Base-by-base conservation (phyloP, 2,888 invertebrate genomes). In the Napeogenes inachia region DNA sequence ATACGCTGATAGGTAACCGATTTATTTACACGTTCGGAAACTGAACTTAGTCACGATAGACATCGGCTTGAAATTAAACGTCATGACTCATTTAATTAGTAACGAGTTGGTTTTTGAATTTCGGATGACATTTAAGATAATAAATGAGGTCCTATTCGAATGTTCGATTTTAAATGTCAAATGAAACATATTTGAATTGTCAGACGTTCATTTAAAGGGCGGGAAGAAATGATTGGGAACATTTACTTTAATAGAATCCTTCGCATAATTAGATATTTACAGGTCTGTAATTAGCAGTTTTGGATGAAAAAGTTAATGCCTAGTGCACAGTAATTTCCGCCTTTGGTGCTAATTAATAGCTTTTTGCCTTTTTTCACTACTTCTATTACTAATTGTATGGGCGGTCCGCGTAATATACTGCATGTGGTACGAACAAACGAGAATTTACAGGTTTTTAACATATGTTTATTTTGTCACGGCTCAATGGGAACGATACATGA, bases 1-100 rank as follows among this genome's bases (percentile, higher is more conserved):
- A 73, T 75, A 82, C 72, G 81, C 73, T 78, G 79, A 84, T 79
- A 75, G 79, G 73, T 78, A 75, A 73, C 76, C 77, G 77, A 84
- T 83, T 83, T 81, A 80, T 82, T 75, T 70, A 74, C 69, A 71
- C 68, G 65, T 65, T 71, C 69, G 69, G 72, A 72, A 75, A 77
- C 75, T 69, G 73, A 74, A 68, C 65, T 58, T 65, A 72, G 76
- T 71, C 76, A 78, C 76, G 76, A 74, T 70, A 73, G 57, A 66
- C 68, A 73, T 71, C 65, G 70, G 68, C 69, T 69, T 66, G 61
- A 65, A 67, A 70, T 68, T 69, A 68, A 62, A 68, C 64, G 63
- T 60, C 60, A 65, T 64, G 60, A 60, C 61, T 64, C 61, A 61
- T 70, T 21, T 70, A 66, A 65, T 70, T 59, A 65, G 62, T 64